Percentiles rank a stretch among this genome's conserved stretches.
Conservation (phyloP, 1,140 invertebrate species). For the Drosophila tropicalis region DNA sequence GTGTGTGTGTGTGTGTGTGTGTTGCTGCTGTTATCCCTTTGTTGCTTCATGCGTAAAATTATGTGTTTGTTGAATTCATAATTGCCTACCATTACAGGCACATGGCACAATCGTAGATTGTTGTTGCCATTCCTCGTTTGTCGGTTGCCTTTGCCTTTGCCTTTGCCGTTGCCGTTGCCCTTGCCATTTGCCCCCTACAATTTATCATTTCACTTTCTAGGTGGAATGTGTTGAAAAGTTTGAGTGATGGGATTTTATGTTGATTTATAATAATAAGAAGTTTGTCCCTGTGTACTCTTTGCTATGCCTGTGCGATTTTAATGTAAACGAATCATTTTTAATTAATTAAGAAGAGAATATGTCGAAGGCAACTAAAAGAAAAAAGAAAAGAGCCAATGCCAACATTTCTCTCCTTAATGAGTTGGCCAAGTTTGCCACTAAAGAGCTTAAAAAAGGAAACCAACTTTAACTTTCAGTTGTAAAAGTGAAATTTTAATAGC, state of each 20-base stretch:
- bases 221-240: slow-evolving; percentile 48
- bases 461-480: slow-evolving; percentile 3
- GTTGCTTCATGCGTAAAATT: slow-evolving; percentile 62
- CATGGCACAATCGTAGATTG: slow-evolving; percentile 53
- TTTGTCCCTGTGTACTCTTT: neutral
- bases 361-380: neutral
- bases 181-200: slow-evolving; percentile 25
- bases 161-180: slow-evolving; percentile 29
- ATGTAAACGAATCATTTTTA: slow-evolving; percentile 45
- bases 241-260: slow-evolving; percentile 56
- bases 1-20: neutral
- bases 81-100: slow-evolving; percentile 59
- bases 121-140: slow-evolving; percentile 23
- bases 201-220: slow-evolving; percentile 55
- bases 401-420: slow-evolving; percentile 26
- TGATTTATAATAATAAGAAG: slow-evolving; percentile 54
- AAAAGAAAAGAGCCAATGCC: slow-evolving; percentile 17
- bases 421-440: slow-evolving; percentile 25
- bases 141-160: neutral
- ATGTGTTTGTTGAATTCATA: slow-evolving; percentile 67
- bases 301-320: slow-evolving; percentile 22
- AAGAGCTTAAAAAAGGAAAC: slow-evolving; percentile 35
- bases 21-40: slow-evolving; percentile 56
- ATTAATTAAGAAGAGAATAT: slow-evolving; percentile 44
- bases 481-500: slow-evolving; percentile 47